phyloP scores from a whole-genome alignment of 2,113 vertebrate genomes.

The Pionites leucogaster region DNA sequence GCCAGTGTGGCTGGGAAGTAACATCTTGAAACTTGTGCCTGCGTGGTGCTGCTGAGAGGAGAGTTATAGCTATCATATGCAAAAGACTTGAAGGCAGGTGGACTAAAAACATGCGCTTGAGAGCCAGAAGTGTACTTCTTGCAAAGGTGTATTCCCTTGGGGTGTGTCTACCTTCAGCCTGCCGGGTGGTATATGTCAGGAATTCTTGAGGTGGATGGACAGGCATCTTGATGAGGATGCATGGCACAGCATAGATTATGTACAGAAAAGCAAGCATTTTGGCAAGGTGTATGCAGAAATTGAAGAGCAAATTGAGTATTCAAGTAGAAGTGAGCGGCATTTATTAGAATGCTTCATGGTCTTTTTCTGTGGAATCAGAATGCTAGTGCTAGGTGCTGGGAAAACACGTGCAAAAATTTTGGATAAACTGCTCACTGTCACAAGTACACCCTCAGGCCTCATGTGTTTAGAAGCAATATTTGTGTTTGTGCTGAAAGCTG shows the following conservation, averaged over 20 bases:
- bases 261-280: background rate
- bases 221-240: background rate
- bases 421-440: background rate
- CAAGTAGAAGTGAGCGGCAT: background rate
- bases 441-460: background rate
- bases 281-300: fast-evolving
- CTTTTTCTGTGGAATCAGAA: background rate
- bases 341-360: fast-evolving
- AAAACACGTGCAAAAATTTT: background rate
- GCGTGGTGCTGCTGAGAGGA: fast-evolving
- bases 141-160: background rate
- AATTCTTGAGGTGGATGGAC: background rate
- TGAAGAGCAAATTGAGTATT: background rate
- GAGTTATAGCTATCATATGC: fast-evolving
- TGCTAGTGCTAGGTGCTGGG: background rate
- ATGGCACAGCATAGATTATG: fast-evolving
- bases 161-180: background rate
- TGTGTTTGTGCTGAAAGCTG: background rate
- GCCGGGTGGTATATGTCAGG: fast-evolving
- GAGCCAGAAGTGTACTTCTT: background rate
- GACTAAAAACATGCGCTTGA: fast-evolving
- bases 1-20: fast-evolving
- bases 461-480: background rate
- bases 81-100: background rate
- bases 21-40: background rate